Conservation (phyloP, 2,888 invertebrate species). For the Barypeithes pellucidus region DNA sequence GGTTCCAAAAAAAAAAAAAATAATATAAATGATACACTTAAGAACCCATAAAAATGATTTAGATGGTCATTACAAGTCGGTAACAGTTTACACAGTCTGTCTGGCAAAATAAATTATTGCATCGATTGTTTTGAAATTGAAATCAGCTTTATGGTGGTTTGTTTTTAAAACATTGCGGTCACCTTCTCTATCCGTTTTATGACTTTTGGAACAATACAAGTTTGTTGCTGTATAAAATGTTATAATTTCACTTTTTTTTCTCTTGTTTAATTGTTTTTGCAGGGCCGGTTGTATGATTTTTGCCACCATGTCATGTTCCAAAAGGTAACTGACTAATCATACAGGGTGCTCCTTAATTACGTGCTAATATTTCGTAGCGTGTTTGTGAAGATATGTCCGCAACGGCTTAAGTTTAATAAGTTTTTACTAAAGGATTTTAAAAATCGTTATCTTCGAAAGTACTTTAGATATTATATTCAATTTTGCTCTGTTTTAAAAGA, state of each 20-base stretch:
- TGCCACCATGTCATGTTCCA: no score
- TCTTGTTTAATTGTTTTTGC: no score
- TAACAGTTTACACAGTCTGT: neutral
- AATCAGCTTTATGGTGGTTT: constrained; percentile 7
- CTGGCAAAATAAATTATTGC: constrained; percentile 1
- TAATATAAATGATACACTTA: constrained; percentile 9
- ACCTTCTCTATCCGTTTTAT: constrained; percentile 1
- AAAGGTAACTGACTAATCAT: no score
- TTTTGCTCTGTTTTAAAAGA: no score
- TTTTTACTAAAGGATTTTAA: no score
- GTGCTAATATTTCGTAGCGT: no score
- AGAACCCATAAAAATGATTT: constrained; percentile 20
- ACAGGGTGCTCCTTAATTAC: no score
- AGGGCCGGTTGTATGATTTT: no score
- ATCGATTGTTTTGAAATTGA: constrained; percentile 20
- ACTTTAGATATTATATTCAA: no score
- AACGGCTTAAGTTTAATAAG: no score
- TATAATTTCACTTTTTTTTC: neutral
- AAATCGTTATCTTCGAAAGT: no score
- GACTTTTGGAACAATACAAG: constrained; percentile 11
- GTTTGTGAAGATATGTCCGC: no score
- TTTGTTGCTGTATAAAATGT: neutral
- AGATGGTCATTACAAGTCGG: constrained; percentile 9
- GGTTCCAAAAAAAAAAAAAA: constrained; percentile 8
- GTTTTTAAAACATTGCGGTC: constrained; percentile 11